These are phyloP conservation scores for Anolis apletophallus DNA, from an alignment of 2,797 vertebrate genomes.

Conservation along the genomic window DNA sequence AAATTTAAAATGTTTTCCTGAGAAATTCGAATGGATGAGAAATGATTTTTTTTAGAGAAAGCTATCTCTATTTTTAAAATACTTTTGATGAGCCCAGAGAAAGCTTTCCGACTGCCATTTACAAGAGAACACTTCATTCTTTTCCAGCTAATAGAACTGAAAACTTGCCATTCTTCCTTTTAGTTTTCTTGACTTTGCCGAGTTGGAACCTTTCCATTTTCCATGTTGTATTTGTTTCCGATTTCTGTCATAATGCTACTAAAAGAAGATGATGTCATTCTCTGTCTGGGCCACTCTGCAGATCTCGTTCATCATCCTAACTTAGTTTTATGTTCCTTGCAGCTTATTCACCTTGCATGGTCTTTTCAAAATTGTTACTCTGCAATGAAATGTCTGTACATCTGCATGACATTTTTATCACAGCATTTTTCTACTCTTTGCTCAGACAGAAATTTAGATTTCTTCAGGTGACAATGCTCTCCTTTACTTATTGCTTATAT, in stretches of 20 bases:
- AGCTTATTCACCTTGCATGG: background rate
- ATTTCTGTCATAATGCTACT: background rate
- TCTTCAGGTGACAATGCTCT: background rate
- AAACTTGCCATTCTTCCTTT: background rate
- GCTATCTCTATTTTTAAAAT: too few species aligned
- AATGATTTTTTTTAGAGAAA: too few species aligned
- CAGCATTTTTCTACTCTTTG: background rate
- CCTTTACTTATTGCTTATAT: background rate
- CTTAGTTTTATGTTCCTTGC: background rate
- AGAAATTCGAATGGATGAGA: too few species aligned
- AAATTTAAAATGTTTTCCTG: too few species aligned
- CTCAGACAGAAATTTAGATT: background rate
- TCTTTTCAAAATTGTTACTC: background rate
- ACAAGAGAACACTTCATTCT: background rate
- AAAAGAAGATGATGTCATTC: background rate
- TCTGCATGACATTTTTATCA: background rate
- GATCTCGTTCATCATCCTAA: background rate
- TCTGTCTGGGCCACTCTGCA: background rate
- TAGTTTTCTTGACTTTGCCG: background rate
- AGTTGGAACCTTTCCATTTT: background rate
- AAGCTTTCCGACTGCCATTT: background rate
- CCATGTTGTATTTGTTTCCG: background rate
- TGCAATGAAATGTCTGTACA: background rate
- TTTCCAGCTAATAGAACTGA: background rate
- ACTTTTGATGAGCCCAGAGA: too few species aligned